Percentiles rank a stretch among this genome's conserved stretches.
phyloP scores from a whole-genome alignment of 2,888 invertebrate species.

The Drosophila kokeensis region DNA sequence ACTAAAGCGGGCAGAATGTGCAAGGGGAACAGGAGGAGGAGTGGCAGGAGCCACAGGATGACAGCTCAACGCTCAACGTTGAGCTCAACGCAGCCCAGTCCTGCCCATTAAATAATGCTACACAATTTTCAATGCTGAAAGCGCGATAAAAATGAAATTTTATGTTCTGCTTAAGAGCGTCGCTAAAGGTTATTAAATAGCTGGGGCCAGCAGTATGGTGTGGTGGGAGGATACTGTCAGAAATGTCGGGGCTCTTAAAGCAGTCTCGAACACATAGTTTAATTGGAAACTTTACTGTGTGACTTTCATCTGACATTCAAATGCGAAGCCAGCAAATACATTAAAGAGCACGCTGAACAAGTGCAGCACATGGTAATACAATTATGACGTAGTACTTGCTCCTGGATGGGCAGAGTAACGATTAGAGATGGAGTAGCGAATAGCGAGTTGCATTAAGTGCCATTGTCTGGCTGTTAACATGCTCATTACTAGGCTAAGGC shows the following conservation, averaged over 20 bases:
- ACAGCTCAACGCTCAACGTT: constrained; percentile 8
- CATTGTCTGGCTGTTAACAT: constrained; percentile 81
- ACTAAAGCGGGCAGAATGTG: constrained; percentile 3
- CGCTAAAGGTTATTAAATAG: constrained; percentile 61
- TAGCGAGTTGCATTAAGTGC: constrained; percentile 66
- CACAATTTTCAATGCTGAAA: constrained; percentile 57
- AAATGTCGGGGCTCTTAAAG: constrained; percentile 38
- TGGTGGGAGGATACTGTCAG: background rate
- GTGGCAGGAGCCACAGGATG: background rate
- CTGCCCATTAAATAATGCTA: constrained; percentile 54
- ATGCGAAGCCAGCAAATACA: constrained; percentile 17
- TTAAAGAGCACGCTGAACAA: constrained; percentile 1
- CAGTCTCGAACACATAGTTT: constrained; percentile 51
- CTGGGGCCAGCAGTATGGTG: background rate
- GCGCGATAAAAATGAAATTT: constrained; percentile 70
- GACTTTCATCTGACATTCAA: constrained; percentile 78
- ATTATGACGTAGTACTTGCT: constrained; percentile 47
- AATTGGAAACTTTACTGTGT: constrained; percentile 53
- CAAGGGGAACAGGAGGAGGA: background rate
- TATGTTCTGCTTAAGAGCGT: constrained; percentile 61
- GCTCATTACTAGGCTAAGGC: constrained; percentile 72
- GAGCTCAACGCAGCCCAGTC: constrained; percentile 14
- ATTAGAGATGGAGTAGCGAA: background rate
- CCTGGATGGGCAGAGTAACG: background rate
- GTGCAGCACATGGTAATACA: constrained; percentile 55